A percentile compares a stretch with the other conserved stretches of the same genome.
Conservation (phyloP, 2,888 invertebrate genomes). For the Drosophila robusta region DNA sequence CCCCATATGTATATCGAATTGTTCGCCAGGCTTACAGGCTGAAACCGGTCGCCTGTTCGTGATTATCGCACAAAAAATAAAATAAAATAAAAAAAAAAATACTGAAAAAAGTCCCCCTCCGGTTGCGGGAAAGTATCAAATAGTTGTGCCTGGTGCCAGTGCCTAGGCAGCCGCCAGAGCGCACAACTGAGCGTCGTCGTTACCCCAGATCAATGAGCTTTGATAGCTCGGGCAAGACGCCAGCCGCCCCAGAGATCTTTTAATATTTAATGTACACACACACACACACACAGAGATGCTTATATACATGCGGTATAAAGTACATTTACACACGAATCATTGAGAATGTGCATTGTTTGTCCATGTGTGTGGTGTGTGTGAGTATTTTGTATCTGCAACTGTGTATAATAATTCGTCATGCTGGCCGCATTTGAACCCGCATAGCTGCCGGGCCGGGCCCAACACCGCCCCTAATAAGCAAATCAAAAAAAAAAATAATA, state of each 20-base stretch:
- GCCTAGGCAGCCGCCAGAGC: constrained; percentile 19
- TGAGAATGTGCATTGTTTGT: constrained; percentile 65
- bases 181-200: constrained; percentile 13
- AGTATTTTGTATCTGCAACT: constrained; percentile 51
- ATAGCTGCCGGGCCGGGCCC: constrained; percentile 63
- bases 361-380: constrained; percentile 28
- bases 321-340: constrained; percentile 26
- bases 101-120: constrained; percentile 24
- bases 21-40: constrained; percentile 59
- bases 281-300: not conserved
- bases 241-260: constrained; percentile 59
- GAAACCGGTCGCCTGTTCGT: constrained; percentile 59
- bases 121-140: constrained; percentile 52
- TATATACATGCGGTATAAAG: constrained; percentile 1
- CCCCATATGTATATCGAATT: constrained; percentile 59
- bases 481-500: constrained; percentile 26
- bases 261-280: constrained; percentile 46
- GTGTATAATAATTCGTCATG: constrained; percentile 79
- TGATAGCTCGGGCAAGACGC: constrained; percentile 61
- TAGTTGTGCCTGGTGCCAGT: constrained; percentile 6
- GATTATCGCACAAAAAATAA: constrained; percentile 47
- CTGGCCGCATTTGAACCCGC: constrained; percentile 79
- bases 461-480: constrained; percentile 74
- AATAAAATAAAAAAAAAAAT: constrained; percentile 3
- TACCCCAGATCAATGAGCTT: constrained; percentile 67